Evolutionary conservation across 2,113 vertebrate species (phyloP).

Genomic region (Nothoprocta pentlandii): DNA sequence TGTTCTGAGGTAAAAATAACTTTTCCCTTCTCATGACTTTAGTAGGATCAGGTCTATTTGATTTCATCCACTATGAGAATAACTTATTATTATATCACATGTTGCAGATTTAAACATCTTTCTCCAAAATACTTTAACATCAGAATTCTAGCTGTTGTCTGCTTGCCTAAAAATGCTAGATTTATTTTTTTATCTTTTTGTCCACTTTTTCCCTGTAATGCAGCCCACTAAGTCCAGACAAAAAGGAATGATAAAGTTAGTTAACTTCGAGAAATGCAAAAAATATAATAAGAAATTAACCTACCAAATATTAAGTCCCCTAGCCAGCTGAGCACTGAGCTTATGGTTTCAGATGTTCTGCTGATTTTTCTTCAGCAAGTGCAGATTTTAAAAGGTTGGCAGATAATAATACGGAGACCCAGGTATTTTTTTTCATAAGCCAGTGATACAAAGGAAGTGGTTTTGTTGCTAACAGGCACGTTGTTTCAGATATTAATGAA

Average conservation of each 20-base stretch:
- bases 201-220: neutral
- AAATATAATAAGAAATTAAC: neutral
- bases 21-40: neutral
- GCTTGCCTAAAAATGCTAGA: neutral
- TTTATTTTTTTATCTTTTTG: neutral
- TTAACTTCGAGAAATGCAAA: neutral
- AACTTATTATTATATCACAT: neutral
- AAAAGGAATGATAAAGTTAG: neutral
- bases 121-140: neutral
- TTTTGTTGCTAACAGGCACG: slow-evolving; percentile 30
- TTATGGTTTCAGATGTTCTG: neutral
- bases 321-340: neutral
- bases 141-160: neutral
- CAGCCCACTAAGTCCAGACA: neutral
- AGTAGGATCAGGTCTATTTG: neutral
- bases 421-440: neutral
- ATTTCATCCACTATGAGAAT: neutral
- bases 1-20: neutral
- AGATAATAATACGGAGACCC: neutral
- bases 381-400: neutral
- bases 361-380: slow-evolving; percentile 6
- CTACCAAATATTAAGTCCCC: neutral
- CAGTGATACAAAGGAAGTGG: slow-evolving; percentile 30
- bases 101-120: neutral
- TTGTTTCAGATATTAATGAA: slow-evolving; percentile 28